Base-by-base conservation (phyloP, 2,888 invertebrate genomes). In the Yponomeuta plumbellus region DNA sequence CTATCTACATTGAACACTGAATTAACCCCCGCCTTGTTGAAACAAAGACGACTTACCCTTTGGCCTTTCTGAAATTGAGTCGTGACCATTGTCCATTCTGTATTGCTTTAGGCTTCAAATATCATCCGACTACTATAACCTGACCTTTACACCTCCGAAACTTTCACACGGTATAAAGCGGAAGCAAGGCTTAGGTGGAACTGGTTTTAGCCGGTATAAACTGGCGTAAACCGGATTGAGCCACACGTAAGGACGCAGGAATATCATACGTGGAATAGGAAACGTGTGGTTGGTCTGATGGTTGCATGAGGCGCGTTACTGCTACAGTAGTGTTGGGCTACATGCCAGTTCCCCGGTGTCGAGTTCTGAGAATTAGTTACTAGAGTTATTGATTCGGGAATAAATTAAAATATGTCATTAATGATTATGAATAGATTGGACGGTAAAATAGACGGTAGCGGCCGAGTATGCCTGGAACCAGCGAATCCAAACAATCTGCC, bases 281-380 rank as follows among this genome's bases (percentile, higher is more conserved):
- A 78, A 80, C 81, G 84, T 86, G 86, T 70, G 88, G 87, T 88
- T 86, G 85, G 82, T 85, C 76, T 84, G 84, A 85, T 84, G 79
- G 75, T 75, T 64, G 67, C 65, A 69, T 65, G 66, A 66, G 66
- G 64, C 65, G 66, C 64, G 61, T 68, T 63, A 63, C 22, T 40
- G 63, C 44, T 5, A 22, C 17, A n/a, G 63, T 63, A 21, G 62
- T 62, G n/a, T 34, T 52, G 44, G 17, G 44, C 8, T 17, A 2
- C 5, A 10, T 34, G 6, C 5, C 34, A 34, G 6, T 5, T 34
- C 8, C 6, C 6, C 8, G 34, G 34, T 34, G 34, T 34, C 34
- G 34, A 34, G 34, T 34, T 34, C 34, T 34, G 34, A 34, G 34
- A 34, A 34, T 34, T 34, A 10, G 34, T 34, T 8, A 34, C 8